Evolutionary conservation across 2,888 invertebrate genomes (phyloP).

Genomic region (Athripsodes cinereus): DNA sequence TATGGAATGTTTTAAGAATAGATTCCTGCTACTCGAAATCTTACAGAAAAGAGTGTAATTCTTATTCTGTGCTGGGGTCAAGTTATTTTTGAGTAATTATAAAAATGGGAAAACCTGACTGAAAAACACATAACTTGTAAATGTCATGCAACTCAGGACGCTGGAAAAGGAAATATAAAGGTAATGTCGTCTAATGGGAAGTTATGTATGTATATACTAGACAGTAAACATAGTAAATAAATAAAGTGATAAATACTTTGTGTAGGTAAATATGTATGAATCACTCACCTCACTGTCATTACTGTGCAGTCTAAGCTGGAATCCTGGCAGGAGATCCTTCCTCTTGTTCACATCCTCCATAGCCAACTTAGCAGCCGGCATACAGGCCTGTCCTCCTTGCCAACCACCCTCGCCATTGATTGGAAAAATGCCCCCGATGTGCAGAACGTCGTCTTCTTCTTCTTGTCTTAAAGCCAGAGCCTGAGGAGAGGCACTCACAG

Average conservation of each 20-base stretch:
- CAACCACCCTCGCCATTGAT: slow-evolving; percentile 94
- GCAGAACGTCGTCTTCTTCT: slow-evolving; percentile 66
- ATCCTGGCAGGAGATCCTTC: slow-evolving; percentile 84
- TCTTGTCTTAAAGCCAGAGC: slow-evolving; percentile 17
- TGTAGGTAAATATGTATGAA: not conserved
- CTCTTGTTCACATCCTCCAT: slow-evolving; percentile 91
- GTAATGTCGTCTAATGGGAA: too few species aligned
- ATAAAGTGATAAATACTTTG: not conserved
- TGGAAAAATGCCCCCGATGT: slow-evolving; percentile 97
- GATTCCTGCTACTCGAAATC: too few species aligned
- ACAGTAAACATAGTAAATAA: not conserved
- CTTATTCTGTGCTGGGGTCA: too few species aligned
- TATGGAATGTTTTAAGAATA: too few species aligned
- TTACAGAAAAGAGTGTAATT: not conserved
- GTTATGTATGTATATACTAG: too few species aligned
- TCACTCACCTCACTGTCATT: slow-evolving; percentile 90
- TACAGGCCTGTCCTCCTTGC: slow-evolving; percentile 98
- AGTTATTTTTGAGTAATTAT: too few species aligned
- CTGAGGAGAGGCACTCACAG: not conserved
- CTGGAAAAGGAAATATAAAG: too few species aligned
- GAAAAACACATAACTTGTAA: too few species aligned
- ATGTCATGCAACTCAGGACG: too few species aligned
- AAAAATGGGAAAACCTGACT: too few species aligned
- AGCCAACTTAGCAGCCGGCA: slow-evolving; percentile 95
- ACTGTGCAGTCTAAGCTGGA: slow-evolving; percentile 83